Base-by-base conservation (phyloP, 2,113 vertebrate genomes). In the Tiliqua scincoides region DNA sequence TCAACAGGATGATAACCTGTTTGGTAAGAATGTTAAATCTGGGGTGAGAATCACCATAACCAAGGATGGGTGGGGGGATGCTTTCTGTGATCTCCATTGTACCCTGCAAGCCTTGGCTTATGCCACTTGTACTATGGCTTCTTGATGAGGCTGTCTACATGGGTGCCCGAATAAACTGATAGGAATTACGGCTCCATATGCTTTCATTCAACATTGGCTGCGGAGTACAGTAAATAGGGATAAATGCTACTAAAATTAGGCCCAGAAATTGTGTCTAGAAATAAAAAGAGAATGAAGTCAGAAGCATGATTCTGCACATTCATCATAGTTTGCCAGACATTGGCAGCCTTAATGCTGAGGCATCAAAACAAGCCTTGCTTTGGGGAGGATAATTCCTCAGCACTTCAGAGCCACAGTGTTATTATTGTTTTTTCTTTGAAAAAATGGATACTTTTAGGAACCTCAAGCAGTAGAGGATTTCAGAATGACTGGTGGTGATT, bases 291-390 rank as follows among this genome's bases (percentile, higher is more conserved):
- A 89, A 37, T 73, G 79, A 78, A 73, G 48, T 61, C 40, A 91
- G 89, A 89, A 88, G 54, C 63, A n/a, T 61, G 48, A 57, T 10
- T 70, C 88, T 17, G 14, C 79, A 87, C 87, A 80, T 83, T 83
- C 52, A 67, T 85, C 91, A 84, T 1, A 23, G 57, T 83, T 92
- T 89, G 90, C 0, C 0, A 43, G 70, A 21, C 27, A 88, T 80
- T 91, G 91, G 52, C 7, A 30, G 85, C 83, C 82, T 89, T 84
- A 88, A 15, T 82, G 82, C 90, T 92, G 59, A 93, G 92, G 91
- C 88, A 92, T n/a, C 65, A 35, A 15, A 71, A 71, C 30, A 23
- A 37, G 20, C 63, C 20, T 54, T 91, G 77, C 92, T 93, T 93
- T 89, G 57, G 83, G 77, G 88, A 88, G 12, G 0, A 0, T 63